Base-by-base conservation (phyloP, 2,888 invertebrate genomes). In the Amphipoea lucens region DNA sequence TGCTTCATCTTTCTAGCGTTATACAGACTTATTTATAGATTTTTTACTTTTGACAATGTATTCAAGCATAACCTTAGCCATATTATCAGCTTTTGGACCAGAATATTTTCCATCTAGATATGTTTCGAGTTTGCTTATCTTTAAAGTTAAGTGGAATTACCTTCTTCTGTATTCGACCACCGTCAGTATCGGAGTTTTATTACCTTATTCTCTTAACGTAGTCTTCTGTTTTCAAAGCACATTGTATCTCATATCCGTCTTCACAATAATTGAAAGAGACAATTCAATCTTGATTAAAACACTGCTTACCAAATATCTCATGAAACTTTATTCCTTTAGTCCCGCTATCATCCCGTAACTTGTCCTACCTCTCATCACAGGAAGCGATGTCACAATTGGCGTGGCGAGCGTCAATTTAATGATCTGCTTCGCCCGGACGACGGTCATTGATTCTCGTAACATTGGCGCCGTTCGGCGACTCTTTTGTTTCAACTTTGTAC, bases 331-430 rank as follows among this genome's bases (percentile, higher is more conserved):
- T 1, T 29, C 3, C 40, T 60, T 23, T 12, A n/a, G 54, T 29
- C 4, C 54, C 85, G 91, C 91, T 84, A 79, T 45, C 68, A 81
- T 86, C 83, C 79, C 82, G 14, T 90, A 76, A 82, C 92, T 93
- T 93, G 87, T 82, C 80, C 90, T 85, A 84, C 79, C 84, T 81
- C 84, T 82, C 82, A 89, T 90, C 91, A 94, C 96, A 96, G 96
- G 96, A 96, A 96, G 95, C 94, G 90, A 93, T 94, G 93, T 91
- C 92, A 95, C 96, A 96, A 96, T 96, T 96, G 96, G 92, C 93
- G 95, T 94, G 94, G 95, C 93, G 95, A 93, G 92, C 94, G 95
- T 93, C 96, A 95, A 96, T 96, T 96, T 95, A 94, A 94, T 92
- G 93, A 92, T 92, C 93, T 90, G 92, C 94, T 93, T 94, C 93